Percentiles rank a stretch among this genome's conserved stretches.
Conservation (phyloP, 2,113 vertebrate genomes). For the Nothocercus julius region DNA sequence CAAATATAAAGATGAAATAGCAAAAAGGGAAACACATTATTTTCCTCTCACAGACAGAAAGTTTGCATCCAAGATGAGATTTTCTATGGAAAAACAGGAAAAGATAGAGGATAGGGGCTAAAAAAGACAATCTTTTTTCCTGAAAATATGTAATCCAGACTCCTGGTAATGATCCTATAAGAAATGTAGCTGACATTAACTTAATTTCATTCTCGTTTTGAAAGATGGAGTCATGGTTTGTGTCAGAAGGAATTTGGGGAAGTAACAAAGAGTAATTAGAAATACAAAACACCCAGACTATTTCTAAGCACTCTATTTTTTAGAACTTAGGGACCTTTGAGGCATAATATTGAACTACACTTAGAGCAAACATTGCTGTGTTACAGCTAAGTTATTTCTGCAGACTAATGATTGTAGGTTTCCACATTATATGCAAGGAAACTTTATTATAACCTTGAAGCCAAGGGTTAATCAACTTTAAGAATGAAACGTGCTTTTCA, state of each 20-base stretch:
- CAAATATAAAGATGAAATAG: not conserved
- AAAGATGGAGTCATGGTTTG: not conserved
- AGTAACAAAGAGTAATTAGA: not conserved
- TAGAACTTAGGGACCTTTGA: not conserved
- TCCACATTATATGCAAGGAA: not conserved
- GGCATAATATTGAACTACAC: not conserved
- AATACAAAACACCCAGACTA: not conserved
- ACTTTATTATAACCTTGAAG: not conserved
- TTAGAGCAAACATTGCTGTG: not conserved
- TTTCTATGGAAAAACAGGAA: conserved; percentile 14
- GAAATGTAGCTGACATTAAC: not conserved
- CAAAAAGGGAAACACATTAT: not conserved
- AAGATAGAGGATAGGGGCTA: not conserved
- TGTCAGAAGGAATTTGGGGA: not conserved
- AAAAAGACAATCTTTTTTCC: not conserved
- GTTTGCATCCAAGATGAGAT: not conserved
- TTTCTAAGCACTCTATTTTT: not conserved
- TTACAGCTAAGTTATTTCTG: not conserved
- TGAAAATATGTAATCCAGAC: not conserved
- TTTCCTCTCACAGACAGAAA: not conserved
- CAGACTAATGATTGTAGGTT: not conserved
- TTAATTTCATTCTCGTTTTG: not conserved
- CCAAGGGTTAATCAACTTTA: not conserved
- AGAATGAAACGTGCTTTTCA: not conserved
- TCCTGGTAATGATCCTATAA: not conserved